Conservation (phyloP, 2,113 vertebrate species). For the Dunckerocampus dactyliophorus region DNA sequence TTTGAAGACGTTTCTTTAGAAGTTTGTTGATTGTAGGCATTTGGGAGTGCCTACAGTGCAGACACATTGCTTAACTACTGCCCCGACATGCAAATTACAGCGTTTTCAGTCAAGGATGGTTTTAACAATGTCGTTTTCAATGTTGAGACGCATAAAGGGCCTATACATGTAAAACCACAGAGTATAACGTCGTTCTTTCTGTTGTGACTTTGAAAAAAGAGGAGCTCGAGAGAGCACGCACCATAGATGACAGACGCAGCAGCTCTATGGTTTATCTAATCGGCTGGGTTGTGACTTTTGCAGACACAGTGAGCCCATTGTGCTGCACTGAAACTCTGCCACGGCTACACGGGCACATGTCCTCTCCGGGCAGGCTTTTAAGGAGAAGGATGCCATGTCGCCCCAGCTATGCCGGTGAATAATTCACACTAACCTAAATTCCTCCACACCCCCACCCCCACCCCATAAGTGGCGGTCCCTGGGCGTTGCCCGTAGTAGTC, state of each 20-base stretch:
- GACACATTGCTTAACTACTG: not conserved
- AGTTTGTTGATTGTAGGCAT: no score
- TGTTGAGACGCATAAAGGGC: no score
- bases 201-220: constrained; percentile 22
- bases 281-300: constrained; percentile 26
- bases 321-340: constrained; percentile 15
- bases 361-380: constrained; percentile 19
- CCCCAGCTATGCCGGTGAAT: constrained; percentile 44
- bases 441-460: constrained; percentile 38
- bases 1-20: no score
- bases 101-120: not conserved
- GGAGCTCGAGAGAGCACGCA: not conserved
- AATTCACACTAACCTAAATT: constrained; percentile 70
- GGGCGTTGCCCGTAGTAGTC: constrained; percentile 54
- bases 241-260: constrained; percentile 10
- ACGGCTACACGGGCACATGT: constrained; percentile 6
- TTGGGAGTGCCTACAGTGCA: no score
- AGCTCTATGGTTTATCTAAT: constrained; percentile 36
- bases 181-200: constrained; percentile 19
- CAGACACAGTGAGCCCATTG: constrained; percentile 27
- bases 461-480: constrained; percentile 55
- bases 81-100: not conserved
- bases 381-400: constrained; percentile 6
- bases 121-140: no score
- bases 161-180: no score